Base-by-base conservation (phyloP, 2,797 vertebrate genomes). In the Poeciliopsis presidionis region DNA sequence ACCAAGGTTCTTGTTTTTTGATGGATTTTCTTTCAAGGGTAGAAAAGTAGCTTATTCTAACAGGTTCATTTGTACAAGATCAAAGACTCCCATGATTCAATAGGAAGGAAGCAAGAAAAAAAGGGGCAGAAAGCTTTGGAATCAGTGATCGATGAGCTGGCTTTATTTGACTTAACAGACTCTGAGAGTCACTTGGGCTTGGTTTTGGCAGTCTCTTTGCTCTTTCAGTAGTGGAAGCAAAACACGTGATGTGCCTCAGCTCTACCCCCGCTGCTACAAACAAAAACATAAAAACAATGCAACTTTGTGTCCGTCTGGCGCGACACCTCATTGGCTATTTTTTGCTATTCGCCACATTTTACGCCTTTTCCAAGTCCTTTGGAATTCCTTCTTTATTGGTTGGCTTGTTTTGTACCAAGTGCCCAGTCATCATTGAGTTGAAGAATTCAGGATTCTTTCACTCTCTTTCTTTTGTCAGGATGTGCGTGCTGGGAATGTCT, bases 91-190 rank as follows among this genome's bases (percentile, higher is more conserved):
- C 75, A 25, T 90, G 88, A 79, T 55, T 90, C 84, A 95, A 94
- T 94, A 90, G 93, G 88, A 79, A 89, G 87, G 78, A 85, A 77
- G 63, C 65, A 72, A 84, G 87, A 91, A 89, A 80, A 63, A 71
- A 25, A 16, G 25, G 11, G 47, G 47, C 73, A 78, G 81, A 87
- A 80, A 92, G 82, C 89, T 89, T 95, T 95, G 95, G 95, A 96
- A 94, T 94, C 87, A 87, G 95, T 99, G 98, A 99, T 99, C 95
- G 97, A 99, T 98, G 98, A 98, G 96, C 95, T 94, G 74, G 84
- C 93, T 97, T 98, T 97, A 96, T 97, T 93, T 94, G 89, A 96
- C 96, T 97, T 98, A 96, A 97, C 97, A 98, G 93, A 88, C 76
- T 79, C 79, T n/a, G 80, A 80, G 84, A 87, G 87, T 76, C 33